A percentile compares a stretch with the other conserved stretches of the same genome.
These are phyloP conservation scores for Trissoscelio sp. DNA, from an alignment of 2,888 invertebrate species.

Conservation along the genomic window DNA sequence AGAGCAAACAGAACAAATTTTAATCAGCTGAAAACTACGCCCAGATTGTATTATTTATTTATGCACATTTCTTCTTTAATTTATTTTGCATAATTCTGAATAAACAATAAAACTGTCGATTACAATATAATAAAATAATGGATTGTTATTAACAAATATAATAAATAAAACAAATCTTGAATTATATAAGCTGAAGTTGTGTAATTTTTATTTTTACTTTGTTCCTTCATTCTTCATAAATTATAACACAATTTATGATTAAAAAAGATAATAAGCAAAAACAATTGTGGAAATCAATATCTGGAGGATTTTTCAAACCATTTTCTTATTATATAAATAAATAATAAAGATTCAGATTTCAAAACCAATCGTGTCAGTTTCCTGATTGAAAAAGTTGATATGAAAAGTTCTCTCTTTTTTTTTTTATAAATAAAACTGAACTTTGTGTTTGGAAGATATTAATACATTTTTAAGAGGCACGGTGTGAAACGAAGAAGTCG, in stretches of 20 bases:
- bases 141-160: no score
- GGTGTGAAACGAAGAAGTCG: neutral
- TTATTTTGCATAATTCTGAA: neutral
- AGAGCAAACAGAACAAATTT: slow-evolving; percentile 10
- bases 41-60: neutral
- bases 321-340: neutral
- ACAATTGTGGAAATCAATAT: neutral
- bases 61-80: neutral
- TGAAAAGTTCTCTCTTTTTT: neutral
- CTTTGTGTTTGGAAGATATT: neutral
- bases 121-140: neutral
- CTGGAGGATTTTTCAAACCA: neutral
- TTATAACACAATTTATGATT: neutral
- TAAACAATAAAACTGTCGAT: neutral
- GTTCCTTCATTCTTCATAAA: neutral
- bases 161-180: neutral
- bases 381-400: neutral
- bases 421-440: neutral
- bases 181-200: slow-evolving; percentile 17
- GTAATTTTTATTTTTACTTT: slow-evolving; percentile 24
- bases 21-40: slow-evolving; percentile 1
- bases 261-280: neutral
- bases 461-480: neutral
- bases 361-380: neutral
- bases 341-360: neutral